Evolutionary conservation across 2,888 invertebrate species (phyloP).

Genomic region (Zhengitettix transpicula): DNA sequence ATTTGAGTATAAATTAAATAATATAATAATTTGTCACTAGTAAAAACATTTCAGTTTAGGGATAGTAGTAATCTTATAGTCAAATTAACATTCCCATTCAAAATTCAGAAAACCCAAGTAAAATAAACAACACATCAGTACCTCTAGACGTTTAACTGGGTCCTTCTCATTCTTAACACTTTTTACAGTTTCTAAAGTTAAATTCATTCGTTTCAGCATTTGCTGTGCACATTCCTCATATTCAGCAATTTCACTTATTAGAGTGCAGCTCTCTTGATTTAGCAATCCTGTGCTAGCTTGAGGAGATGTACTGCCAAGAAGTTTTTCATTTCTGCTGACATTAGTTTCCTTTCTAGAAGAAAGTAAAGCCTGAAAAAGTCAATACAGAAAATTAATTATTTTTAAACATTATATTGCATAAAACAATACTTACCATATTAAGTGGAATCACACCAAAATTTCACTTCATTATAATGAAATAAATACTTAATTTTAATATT

Average conservation of each 20-base stretch:
- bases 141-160: conserved; percentile 42
- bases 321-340: conserved; percentile 3
- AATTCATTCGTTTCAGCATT: conserved; percentile 39
- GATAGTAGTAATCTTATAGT: too few species aligned
- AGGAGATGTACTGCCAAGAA: not conserved
- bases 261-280: not conserved
- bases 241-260: conserved; percentile 26
- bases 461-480: too few species aligned
- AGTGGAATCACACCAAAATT: too few species aligned
- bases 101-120: too few species aligned
- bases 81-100: too few species aligned
- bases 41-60: too few species aligned
- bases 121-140: too few species aligned
- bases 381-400: not conserved
- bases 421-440: not conserved
- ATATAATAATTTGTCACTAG: too few species aligned
- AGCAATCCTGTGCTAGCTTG: not conserved
- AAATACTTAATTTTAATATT: too few species aligned
- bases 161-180: conserved; percentile 38
- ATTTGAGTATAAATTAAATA: too few species aligned
- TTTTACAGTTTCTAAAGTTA: conserved; percentile 38
- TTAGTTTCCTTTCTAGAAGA: conserved; percentile 9
- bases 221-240: conserved; percentile 30
- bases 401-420: not conserved
- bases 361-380: conserved; percentile 9